Percentiles rank a stretch among this genome's conserved stretches.
These are phyloP conservation scores for Gortyna flavago DNA, from an alignment of 2,888 invertebrate genomes.

Conservation along the genomic window DNA sequence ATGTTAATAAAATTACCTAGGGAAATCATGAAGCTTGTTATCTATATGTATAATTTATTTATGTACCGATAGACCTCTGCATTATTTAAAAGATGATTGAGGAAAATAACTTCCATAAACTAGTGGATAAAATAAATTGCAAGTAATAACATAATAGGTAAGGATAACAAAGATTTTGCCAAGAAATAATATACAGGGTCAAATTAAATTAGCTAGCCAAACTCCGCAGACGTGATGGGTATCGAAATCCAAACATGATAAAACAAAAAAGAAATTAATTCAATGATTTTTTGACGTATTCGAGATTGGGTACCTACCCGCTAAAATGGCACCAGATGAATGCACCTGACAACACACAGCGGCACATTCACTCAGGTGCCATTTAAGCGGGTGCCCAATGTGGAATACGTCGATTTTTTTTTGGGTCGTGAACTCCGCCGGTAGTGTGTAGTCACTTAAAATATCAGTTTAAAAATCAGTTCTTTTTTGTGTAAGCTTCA, in stretches of 20 bases:
- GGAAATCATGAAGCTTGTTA: conserved; percentile 4
- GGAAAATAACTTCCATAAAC: neutral
- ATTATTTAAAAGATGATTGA: conserved; percentile 6
- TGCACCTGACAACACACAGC: too few relatives aligned
- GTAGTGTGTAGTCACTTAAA: too few relatives aligned
- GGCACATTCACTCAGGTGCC: too few relatives aligned
- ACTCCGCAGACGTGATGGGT: neutral
- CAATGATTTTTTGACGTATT: too few relatives aligned
- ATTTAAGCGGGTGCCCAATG: too few relatives aligned
- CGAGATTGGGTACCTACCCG: too few relatives aligned
- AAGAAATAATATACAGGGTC: neutral
- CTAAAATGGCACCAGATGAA: too few relatives aligned
- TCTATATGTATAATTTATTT: conserved; percentile 1
- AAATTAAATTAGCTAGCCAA: neutral
- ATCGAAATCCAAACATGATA: neutral
- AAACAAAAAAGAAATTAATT: too few relatives aligned
- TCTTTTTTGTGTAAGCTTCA: too few relatives aligned
- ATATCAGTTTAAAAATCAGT: too few relatives aligned
- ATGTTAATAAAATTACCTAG: neutral
- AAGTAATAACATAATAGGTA: neutral
- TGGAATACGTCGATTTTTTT: too few relatives aligned
- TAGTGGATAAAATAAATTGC: neutral
- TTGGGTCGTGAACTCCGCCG: too few relatives aligned
- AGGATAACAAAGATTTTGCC: neutral
- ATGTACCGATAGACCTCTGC: neutral